phyloP scores from a whole-genome alignment of 2,113 vertebrate species.

The Macaca fascicularis region T2T-MFA8v1.1 NC_088379.1:103781001-103781500 shows the following conservation, averaged over 20 bases:
- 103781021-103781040: no score
- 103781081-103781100: no score
- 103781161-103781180: neutral
- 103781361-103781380: neutral
- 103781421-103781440: constrained; percentile 8
- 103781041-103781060: no score
- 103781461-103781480: neutral
- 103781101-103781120: no score
- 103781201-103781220: neutral
- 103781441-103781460: neutral
- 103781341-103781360: neutral
- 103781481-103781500: neutral
- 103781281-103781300: neutral
- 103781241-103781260: neutral
- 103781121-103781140: no score
- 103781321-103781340: neutral
- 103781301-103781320: neutral
- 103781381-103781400: neutral
- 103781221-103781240: neutral
- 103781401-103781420: neutral
- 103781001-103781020: no score
- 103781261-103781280: constrained; percentile 30
- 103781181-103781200: neutral
- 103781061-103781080: no score
- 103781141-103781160: no score